Base-by-base conservation (phyloP, 2,113 vertebrate species). In the Phoxinus phoxinus region DNA sequence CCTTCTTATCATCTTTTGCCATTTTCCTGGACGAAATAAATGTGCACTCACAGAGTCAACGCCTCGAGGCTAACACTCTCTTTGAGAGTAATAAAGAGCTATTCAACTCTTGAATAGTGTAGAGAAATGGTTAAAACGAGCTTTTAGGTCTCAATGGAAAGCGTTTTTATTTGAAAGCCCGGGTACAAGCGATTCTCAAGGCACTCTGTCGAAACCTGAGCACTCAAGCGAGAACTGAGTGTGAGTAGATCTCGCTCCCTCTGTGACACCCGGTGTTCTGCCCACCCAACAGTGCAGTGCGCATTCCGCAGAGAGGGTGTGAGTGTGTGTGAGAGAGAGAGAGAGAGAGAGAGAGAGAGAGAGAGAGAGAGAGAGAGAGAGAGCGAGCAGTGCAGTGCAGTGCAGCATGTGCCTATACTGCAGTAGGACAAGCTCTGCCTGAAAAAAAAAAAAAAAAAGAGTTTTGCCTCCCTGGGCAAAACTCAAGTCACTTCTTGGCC, bases 1-100 rank as follows among this genome's bases (percentile, higher is more conserved):
- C 89, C 91, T 96, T 96, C 65, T 96, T 94, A 85, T 94, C 95
- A 81, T 95, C 93, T 63, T 94, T 95, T 83, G 96, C 95, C 96
- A 94, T 95, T 86, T 92, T 93, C 15, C 44, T 73, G 1, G 12
- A 58, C 12, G 23, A 69, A 72, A 48, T 48, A 67, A 73, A 56
- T 27, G 23, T 72, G 32, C 19, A 69, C 48, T 83, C 67, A 53
- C 81, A 72, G 67, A 69, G 80, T 69, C 25, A 69, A 53, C 78
- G 13, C 25, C 67, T 25, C 48, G 30, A 35, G 30, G 21, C 51
- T 41, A 72, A 72, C 41, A 51, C 48, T 83, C 81, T 72, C 81
- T 37, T 83, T 83, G 65, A 83, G 81, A 83, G 81, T 71, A 72
- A 83, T 83, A 58, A 27, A 73, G 51, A 72, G 23, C 32, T 56